phyloP scores from a whole-genome alignment of 2,888 invertebrate species.

The Anorthoa munda region DNA sequence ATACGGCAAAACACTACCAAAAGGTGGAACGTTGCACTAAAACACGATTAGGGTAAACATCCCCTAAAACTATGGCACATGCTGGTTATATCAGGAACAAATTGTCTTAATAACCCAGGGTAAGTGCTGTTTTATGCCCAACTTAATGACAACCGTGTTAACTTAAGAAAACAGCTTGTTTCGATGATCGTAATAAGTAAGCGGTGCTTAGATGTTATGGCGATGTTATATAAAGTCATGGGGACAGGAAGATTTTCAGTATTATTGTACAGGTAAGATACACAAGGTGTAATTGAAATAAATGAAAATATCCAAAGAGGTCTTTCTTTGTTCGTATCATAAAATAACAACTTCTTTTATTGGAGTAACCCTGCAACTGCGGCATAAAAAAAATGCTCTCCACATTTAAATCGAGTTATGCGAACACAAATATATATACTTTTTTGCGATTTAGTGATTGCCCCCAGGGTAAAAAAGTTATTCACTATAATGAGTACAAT shows the following conservation, averaged over 20 bases:
- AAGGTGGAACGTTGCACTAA: not conserved
- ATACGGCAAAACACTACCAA: not conserved
- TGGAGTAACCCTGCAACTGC: too few species aligned
- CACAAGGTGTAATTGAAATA: too few species aligned
- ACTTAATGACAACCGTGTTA: conserved; percentile 35
- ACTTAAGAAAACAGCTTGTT: conserved; percentile 34
- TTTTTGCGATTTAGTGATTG: too few species aligned
- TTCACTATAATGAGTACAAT: too few species aligned
- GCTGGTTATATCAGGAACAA: conserved; percentile 9
- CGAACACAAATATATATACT: too few species aligned
- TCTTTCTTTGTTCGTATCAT: too few species aligned
- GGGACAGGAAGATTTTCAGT: not conserved
- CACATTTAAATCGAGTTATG: too few species aligned
- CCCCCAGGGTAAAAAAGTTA: too few species aligned
- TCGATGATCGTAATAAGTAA: conserved; percentile 22
- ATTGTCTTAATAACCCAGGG: conserved; percentile 26
- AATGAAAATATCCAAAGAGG: too few species aligned
- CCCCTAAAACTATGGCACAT: not conserved
- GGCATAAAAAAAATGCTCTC: too few species aligned
- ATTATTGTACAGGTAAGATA: too few species aligned
- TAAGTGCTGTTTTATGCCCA: conserved; percentile 6
- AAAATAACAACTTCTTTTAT: too few species aligned
- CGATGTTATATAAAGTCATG: conserved; percentile 8
- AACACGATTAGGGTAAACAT: not conserved
- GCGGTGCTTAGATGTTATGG: conserved; percentile 15